Conservation (phyloP, 1,140 invertebrate genomes). For the Penaeus chinensis region DNA sequence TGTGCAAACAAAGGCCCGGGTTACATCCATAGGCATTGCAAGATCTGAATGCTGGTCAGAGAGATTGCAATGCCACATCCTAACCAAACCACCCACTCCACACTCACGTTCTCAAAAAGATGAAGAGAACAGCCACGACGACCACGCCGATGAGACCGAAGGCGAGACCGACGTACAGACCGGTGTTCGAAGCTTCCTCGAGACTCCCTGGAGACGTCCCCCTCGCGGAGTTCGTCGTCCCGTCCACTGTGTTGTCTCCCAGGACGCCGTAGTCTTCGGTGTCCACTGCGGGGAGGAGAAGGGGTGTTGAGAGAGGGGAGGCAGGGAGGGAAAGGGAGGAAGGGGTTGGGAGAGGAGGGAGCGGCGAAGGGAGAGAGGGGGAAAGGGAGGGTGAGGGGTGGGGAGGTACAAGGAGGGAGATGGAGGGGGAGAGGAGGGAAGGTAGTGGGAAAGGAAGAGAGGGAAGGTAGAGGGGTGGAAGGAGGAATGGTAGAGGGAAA, state of each 20-base stretch:
- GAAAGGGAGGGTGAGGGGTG: too few species aligned
- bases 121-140: conserved; percentile 66
- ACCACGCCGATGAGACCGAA: conserved; percentile 68
- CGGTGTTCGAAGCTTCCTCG: conserved; percentile 53
- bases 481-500: too few species aligned
- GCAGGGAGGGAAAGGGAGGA: neutral
- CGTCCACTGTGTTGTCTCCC: conserved; percentile 64
- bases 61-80: too few species aligned
- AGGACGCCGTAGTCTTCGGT: conserved; percentile 59
- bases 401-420: too few species aligned
- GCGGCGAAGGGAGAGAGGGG: too few species aligned
- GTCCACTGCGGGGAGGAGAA: conserved; percentile 42
- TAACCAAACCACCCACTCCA: neutral
- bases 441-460: too few species aligned
- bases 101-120: conserved; percentile 68
- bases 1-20: too few species aligned
- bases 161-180: conserved; percentile 67
- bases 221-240: conserved; percentile 47
- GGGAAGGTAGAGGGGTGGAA: too few species aligned
- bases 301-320: neutral
- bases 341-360: too few species aligned
- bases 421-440: too few species aligned
- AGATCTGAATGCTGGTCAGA: too few species aligned
- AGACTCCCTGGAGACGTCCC: conserved; percentile 26
- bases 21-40: too few species aligned